Percentiles rank a stretch among this genome's conserved stretches.
Conservation (phyloP, 2,113 vertebrate species). For the Pterocles gutturalis region DNA sequence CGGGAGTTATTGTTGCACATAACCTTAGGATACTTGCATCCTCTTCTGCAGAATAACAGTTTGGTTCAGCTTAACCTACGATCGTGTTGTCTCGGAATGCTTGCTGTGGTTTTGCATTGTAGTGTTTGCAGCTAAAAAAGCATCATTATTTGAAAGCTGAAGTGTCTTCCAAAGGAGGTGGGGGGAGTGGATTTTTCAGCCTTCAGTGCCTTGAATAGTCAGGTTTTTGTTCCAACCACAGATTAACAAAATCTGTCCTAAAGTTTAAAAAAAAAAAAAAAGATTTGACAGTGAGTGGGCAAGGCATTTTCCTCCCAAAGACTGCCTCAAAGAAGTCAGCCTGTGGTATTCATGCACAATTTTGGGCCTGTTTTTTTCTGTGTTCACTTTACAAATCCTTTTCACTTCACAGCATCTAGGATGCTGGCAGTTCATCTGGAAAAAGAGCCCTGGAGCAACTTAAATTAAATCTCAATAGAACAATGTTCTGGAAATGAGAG, state of each 20-base stretch:
- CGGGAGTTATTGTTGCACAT: background rate
- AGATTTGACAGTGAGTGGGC: background rate
- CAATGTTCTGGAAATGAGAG: background rate
- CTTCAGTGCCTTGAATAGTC: background rate
- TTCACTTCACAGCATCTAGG: background rate
- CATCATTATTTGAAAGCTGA: background rate
- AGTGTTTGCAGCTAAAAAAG: background rate
- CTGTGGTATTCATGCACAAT: background rate
- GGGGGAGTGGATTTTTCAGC: background rate
- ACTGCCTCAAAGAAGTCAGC: background rate
- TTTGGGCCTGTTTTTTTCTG: background rate
- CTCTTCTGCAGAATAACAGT: background rate
- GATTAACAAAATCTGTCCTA: background rate
- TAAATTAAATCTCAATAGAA: background rate
- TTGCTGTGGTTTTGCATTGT: background rate
- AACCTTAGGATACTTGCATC: background rate
- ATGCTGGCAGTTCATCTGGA: background rate
- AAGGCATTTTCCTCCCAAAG: background rate
- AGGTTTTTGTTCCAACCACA: background rate
- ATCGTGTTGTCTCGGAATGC: accelerated
- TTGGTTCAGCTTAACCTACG: background rate
- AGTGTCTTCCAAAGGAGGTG: background rate
- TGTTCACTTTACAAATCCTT: background rate
- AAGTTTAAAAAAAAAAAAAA: background rate
- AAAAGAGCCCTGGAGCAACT: background rate